Base-by-base conservation (phyloP, 2,888 invertebrate species). In the Branchipolynoe longqiensis region DNA sequence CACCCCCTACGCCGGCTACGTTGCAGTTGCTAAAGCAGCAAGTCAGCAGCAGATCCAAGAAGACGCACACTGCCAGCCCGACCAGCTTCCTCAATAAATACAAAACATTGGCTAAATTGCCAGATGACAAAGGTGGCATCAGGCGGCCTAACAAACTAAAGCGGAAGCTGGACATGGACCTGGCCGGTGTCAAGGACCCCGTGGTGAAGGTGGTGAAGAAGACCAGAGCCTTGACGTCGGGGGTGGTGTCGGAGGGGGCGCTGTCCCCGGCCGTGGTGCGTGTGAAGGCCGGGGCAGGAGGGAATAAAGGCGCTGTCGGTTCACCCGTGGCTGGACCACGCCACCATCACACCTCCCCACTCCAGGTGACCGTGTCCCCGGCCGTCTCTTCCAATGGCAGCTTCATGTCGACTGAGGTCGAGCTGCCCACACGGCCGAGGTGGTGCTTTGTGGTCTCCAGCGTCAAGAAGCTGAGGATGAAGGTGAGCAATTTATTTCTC, bases 391-490 rank as follows among this genome's bases (percentile, higher is more conserved):
- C 78, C 6, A 28, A 25, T 78, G 12, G 48, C 41, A 78, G 78
- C 78, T 78, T 48, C 31, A 6, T 31, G 12, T 78, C 78, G n/a
- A 54, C 12, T n/a, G 48, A 78, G 28, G 28, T 78, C 28, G 78
- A 78, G 18, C 22, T 78, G 18, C 78, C 78, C 1, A 12, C 41
- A n/a, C 41, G 78, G 25, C 78, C 78, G 1, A 2, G 48, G 8
- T 78, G 78, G 78, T 48, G 78, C 54, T 78, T 78, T 78, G 78
- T 78, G 28, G 28, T 31, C 54, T 78, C 78, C 48, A 48, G 78
- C 4, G 48, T 78, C 0, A 78, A 78, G 78, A 54, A 54, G 33
- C 12, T 78, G 78, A 33, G 38, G 38, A 36, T 69, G 12, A 69
- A 38, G 38, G 69, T 69, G 12, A 36, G 69, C 18, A 48, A 48